Percentiles rank a stretch among this genome's conserved stretches.
Conservation (phyloP, 2,888 invertebrate species). For the Cerceris ruficornis region DNA sequence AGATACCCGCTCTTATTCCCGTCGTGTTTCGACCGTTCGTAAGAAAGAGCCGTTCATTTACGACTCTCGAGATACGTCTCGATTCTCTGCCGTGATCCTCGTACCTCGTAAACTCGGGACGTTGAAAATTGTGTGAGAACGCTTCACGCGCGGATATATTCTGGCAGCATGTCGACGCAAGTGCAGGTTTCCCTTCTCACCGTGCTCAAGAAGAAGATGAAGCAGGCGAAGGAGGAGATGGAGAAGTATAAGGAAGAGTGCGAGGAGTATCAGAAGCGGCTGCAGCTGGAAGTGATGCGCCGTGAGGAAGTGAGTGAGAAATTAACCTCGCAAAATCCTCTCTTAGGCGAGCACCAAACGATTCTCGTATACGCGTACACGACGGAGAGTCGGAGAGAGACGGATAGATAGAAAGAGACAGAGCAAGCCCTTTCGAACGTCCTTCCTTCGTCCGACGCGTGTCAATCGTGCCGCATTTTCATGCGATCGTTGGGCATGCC, state of each 20-base stretch:
- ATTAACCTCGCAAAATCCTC: slow-evolving; percentile 10
- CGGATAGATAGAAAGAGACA: no score
- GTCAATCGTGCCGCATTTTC: not conserved
- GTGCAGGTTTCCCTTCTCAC: slow-evolving; percentile 97
- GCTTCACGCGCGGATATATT: slow-evolving; percentile 44
- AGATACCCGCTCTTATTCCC: slow-evolving; percentile 27
- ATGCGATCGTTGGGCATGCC: no score
- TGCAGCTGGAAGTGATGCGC: slow-evolving; percentile 97
- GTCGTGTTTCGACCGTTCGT: slow-evolving; percentile 30
- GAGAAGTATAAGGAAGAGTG: slow-evolving; percentile 99
- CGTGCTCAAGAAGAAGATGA: slow-evolving; percentile 99
- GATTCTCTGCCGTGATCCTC: slow-evolving; percentile 12
- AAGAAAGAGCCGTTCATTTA: slow-evolving; percentile 4
- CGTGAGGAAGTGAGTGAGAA: slow-evolving; percentile 96
- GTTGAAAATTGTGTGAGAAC: slow-evolving; percentile 39
- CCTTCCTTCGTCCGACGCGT: no score
- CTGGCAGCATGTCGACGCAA: slow-evolving; percentile 89
- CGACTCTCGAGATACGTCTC: slow-evolving; percentile 8
- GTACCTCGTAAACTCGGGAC: slow-evolving; percentile 43
- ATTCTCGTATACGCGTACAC: not conserved
- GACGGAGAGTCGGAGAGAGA: not conserved
- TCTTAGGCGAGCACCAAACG: not conserved
- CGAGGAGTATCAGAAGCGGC: slow-evolving; percentile 96
- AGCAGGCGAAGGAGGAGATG: slow-evolving; percentile 99
- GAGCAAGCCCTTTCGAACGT: no score